Conservation (phyloP, 2,113 vertebrate genomes). For the Aptenodytes patagonicus region DNA sequence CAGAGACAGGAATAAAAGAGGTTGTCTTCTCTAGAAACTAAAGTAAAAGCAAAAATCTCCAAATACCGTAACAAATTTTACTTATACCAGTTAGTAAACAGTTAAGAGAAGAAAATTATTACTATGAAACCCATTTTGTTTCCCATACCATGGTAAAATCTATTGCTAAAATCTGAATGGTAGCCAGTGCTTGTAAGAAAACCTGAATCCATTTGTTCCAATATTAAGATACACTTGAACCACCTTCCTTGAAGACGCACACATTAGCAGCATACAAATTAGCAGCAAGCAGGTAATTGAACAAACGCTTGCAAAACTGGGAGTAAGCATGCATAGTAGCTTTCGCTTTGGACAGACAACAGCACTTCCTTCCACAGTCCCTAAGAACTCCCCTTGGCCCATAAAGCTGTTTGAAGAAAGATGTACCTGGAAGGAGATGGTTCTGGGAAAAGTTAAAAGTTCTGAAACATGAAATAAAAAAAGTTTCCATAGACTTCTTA, state of each 20-base stretch:
- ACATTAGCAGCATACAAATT: not conserved
- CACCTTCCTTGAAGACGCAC: not conserved
- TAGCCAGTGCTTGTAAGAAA: not conserved
- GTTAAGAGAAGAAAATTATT: not conserved
- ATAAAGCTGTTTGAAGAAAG: not conserved
- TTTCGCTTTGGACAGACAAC: not conserved
- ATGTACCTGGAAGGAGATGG: not conserved
- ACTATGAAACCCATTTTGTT: not conserved
- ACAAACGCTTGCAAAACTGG: not conserved
- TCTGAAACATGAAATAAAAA: not conserved
- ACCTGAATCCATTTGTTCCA: not conserved
- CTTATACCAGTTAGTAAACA: not conserved
- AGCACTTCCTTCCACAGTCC: not conserved
- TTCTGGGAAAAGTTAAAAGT: not conserved
- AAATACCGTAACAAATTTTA: not conserved
- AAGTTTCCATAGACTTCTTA: not conserved
- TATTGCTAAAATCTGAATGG: not conserved
- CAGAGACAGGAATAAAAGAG: not conserved
- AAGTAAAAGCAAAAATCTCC: not conserved
- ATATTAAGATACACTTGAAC: not conserved
- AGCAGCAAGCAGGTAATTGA: not conserved
- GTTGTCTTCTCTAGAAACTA: not conserved
- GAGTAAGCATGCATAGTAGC: fast-evolving
- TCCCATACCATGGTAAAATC: not conserved
- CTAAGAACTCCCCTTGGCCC: not conserved